These are phyloP conservation scores for Leptopilina syphax DNA, from an alignment of 2,888 invertebrate genomes.

Conservation along the genomic window DNA sequence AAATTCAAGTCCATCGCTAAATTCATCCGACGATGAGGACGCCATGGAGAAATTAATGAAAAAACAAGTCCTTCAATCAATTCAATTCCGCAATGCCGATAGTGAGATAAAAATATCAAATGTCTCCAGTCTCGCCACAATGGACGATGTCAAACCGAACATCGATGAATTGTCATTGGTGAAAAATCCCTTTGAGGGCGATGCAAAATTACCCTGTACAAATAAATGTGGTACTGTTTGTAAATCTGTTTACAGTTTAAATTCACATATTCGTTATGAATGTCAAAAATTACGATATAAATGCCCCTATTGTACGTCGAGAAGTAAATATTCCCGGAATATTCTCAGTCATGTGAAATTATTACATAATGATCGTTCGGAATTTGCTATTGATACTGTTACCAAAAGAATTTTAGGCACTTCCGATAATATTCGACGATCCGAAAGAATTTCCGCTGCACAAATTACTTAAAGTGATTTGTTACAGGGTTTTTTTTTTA, in stretches of 20 bases:
- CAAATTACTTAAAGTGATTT: not conserved
- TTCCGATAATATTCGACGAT: not conserved
- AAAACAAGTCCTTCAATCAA: not conserved
- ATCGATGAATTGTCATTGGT: not conserved
- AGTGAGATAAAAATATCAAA: slow-evolving; percentile 35
- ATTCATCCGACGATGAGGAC: slow-evolving; percentile 13
- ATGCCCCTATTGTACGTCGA: slow-evolving; percentile 6
- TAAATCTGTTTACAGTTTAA: not conserved
- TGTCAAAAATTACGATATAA: not conserved
- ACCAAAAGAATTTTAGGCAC: slow-evolving; percentile 18
- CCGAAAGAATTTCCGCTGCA: slow-evolving; percentile 19
- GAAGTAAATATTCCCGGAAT: slow-evolving; percentile 3
- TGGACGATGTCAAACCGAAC: not conserved
- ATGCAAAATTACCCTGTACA: slow-evolving; percentile 1
- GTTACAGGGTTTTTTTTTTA: no score
- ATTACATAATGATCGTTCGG: slow-evolving; percentile 14
- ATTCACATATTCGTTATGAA: slow-evolving; percentile 12
- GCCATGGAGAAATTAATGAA: slow-evolving; percentile 18
- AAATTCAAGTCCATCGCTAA: not conserved
- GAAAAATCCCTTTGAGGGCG: slow-evolving; percentile 3
- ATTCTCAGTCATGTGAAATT: slow-evolving; percentile 23
- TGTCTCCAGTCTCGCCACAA: not conserved
- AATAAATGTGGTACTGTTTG: slow-evolving; percentile 13
- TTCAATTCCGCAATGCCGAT: slow-evolving; percentile 5
- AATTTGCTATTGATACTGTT: slow-evolving; percentile 19